Evolutionary conservation across 2,797 vertebrate genomes (phyloP).

Genomic region (Rhabdophis nuchalis): DNA sequence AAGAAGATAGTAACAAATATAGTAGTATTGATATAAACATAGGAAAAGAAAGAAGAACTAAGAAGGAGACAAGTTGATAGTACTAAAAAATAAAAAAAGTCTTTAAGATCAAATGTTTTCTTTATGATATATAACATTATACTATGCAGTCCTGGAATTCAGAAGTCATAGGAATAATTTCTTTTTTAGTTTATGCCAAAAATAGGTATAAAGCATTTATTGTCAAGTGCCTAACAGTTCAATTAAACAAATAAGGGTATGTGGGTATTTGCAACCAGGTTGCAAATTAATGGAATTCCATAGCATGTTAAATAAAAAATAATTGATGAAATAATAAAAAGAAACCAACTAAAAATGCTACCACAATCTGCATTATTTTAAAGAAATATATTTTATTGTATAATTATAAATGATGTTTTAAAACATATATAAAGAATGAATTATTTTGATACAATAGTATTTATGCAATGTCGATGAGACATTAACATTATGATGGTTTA

Average conservation of each 20-base stretch:
- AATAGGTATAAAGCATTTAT: slow-evolving; percentile 50
- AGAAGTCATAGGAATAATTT: slow-evolving; percentile 52
- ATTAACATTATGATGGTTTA: neutral
- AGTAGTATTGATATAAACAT: slow-evolving; percentile 57
- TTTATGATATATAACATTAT: slow-evolving; percentile 55
- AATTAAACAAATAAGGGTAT: neutral
- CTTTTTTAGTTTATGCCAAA: slow-evolving; percentile 49
- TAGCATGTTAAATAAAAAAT: neutral
- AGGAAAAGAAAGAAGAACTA: slow-evolving; percentile 47
- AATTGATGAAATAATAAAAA: neutral
- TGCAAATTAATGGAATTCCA: neutral
- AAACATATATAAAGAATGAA: neutral
- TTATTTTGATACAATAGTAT: no score
- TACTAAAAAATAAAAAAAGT: slow-evolving; percentile 30
- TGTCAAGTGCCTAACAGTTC: slow-evolving; percentile 7
- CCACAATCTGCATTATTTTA: neutral
- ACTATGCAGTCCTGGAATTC: slow-evolving; percentile 47
- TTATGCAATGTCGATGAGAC: neutral
- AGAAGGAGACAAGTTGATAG: slow-evolving; percentile 29
- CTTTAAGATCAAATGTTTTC: slow-evolving; percentile 49
- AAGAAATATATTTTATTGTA: neutral
- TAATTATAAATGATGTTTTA: neutral
- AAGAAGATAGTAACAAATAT: slow-evolving; percentile 55
- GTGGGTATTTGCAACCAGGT: neutral
- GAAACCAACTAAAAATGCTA: neutral